Evolutionary conservation across 2,888 invertebrate genomes (phyloP), one percentile per base, ranked within the genome.

Genomic region (Polylopha cassiicola): DNA sequence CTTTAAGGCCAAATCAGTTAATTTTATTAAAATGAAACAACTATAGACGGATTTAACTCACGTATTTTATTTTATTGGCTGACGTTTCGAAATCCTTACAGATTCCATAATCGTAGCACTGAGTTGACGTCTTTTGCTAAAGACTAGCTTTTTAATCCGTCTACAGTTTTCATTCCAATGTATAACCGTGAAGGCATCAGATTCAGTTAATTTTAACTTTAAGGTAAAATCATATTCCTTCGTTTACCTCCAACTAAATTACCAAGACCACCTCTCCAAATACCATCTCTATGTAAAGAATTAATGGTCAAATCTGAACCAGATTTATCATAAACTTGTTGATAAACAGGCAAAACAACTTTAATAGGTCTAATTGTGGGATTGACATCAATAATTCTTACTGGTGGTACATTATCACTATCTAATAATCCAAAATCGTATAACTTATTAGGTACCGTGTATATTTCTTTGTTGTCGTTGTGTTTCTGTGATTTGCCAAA

Each of bases 291-390:
- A 27, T 52, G 18, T 4, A 4, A 21, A 0, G 20, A 20, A 21
- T 18, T 4, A 8, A 28, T 20, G 11, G 20, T 4, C 20, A 41
- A 4, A n/a, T 21, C 30, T n/a, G 22, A 18, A 3, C 28, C 32
- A 7, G 33, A 27, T 1, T 33, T 39, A 1, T 26, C 30, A 16
- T 36, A 34, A 7, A 21, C 21, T 9, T 41, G 41, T 13, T 41
- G 29, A 43, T 78, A 81, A 0, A 79, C 76, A 0, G 81, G 81
- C 1, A 61, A 24, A 1, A 79, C 13, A 0, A 76, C 53, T 7
- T 50, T 65, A 7, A 50, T 53, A 4, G 43, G 32, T 0, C 24
- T 41, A 0, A 45, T 24, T 15, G 44, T 58, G 1, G 68, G 60
- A 36, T 67, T 65, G 0, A 80, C 44, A 38, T 70, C 58, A 3